Evolutionary conservation across 2,888 invertebrate species (phyloP).

Genomic region (Eupithecia subumbrata): DNA sequence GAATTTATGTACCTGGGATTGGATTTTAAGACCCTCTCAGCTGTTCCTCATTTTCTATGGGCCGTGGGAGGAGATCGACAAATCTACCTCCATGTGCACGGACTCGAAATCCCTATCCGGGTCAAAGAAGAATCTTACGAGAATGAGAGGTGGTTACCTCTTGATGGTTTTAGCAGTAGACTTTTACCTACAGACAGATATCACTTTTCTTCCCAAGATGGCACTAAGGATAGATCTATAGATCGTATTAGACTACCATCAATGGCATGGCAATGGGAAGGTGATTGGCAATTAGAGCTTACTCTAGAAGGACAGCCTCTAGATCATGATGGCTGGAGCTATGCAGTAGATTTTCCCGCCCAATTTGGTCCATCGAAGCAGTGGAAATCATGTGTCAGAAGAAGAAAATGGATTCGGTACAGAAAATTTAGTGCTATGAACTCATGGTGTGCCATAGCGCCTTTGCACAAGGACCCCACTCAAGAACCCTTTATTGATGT

Average conservation of each 20-base stretch:
- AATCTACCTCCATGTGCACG: constrained; percentile 95
- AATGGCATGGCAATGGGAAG: constrained; percentile 98
- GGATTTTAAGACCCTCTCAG: constrained; percentile 94
- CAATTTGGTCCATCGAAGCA: constrained; percentile 91
- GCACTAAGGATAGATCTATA: constrained; percentile 89
- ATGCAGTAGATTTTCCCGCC: constrained; percentile 95
- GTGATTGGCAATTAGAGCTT: constrained; percentile 94
- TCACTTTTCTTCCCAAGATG: constrained; percentile 93
- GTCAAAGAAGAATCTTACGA: constrained; percentile 96
- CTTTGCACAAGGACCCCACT: constrained; percentile 94
- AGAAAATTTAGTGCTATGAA: constrained; percentile 95
- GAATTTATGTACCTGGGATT: constrained; percentile 93
- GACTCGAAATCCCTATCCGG: constrained; percentile 94
- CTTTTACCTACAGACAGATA: constrained; percentile 94
- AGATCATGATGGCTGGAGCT: constrained; percentile 96
- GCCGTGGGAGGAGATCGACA: constrained; percentile 97
- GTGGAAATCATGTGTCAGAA: constrained; percentile 95
- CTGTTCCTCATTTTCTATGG: constrained; percentile 94
- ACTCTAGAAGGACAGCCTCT: constrained; percentile 93
- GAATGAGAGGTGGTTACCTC: constrained; percentile 97
- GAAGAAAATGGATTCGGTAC: constrained; percentile 95
- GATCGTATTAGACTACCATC: constrained; percentile 94
- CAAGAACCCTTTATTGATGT: constrained; percentile 97
- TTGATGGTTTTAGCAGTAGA: constrained; percentile 93
- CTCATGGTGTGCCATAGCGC: constrained; percentile 96